Percentiles rank a stretch among this genome's conserved stretches.
These are phyloP conservation scores for Phorcus lineatus DNA, from an alignment of 2,888 invertebrate species.

Conservation along the genomic window DNA sequence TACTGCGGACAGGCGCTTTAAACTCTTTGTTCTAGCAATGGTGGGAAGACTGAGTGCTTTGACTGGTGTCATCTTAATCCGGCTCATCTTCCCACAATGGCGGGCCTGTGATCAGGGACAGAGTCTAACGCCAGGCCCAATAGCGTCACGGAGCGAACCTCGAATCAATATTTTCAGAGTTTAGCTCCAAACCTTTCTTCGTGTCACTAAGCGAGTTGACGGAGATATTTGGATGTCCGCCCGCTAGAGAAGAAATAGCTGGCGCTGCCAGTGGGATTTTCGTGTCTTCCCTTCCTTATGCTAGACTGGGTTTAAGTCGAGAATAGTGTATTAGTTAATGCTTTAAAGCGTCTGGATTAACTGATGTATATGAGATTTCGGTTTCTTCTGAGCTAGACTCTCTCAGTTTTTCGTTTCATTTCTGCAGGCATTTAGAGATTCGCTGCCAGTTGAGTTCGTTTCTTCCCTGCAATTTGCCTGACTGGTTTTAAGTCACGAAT, in stretches of 20 bases:
- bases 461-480: no score
- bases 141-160: background rate
- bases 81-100: background rate
- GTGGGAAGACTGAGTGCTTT: background rate
- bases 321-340: no score
- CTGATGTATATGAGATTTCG: no score
- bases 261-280: background rate
- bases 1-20: background rate
- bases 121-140: background rate
- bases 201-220: background rate
- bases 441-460: no score
- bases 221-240: background rate
- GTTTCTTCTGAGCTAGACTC: no score
- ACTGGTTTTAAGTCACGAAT: no score
- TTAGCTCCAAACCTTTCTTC: background rate
- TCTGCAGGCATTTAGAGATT: no score
- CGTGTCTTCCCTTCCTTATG: background rate
- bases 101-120: background rate
- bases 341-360: no score
- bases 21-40: background rate
- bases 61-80: background rate
- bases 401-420: no score
- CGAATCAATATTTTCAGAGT: constrained; percentile 10
- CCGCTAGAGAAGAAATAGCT: background rate
- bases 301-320: no score